Conservation (phyloP, 2,113 vertebrate genomes). For the Microtus richardsoni region DNA sequence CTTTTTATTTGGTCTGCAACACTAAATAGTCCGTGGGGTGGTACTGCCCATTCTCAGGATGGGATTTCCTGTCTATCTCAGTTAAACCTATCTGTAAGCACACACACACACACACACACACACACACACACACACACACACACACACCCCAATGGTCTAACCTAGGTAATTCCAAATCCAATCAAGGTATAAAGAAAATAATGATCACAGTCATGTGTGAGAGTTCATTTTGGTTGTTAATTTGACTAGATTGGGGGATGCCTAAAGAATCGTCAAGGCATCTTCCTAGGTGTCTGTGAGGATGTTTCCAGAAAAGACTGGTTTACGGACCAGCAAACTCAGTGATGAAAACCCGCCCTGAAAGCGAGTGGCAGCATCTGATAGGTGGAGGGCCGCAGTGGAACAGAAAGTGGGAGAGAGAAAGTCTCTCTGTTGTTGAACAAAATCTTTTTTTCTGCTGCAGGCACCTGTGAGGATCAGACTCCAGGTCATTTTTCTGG, state of each 20-base stretch:
- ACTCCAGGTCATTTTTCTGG: background rate
- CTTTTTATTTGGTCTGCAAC: background rate
- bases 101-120: background rate
- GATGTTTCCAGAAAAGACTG: background rate
- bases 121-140: background rate
- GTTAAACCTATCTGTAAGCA: background rate
- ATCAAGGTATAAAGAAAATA: background rate
- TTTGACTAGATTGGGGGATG: background rate
- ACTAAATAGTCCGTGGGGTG: background rate
- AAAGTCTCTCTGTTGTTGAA: background rate
- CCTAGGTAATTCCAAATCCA: background rate
- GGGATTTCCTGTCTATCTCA: background rate
- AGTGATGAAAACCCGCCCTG: background rate
- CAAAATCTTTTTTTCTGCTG: background rate
- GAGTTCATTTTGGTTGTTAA: background rate
- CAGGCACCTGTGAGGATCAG: background rate
- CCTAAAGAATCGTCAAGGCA: background rate
- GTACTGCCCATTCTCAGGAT: background rate
- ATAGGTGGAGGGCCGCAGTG: fast-evolving
- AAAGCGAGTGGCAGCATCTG: background rate
- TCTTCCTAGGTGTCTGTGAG: background rate
- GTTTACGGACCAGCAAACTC: background rate
- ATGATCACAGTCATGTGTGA: background rate
- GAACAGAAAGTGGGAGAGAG: background rate
- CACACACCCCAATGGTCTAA: background rate